Base-by-base conservation (phyloP, 1,140 invertebrate genomes). In the Drosophila arizonae region DNA sequence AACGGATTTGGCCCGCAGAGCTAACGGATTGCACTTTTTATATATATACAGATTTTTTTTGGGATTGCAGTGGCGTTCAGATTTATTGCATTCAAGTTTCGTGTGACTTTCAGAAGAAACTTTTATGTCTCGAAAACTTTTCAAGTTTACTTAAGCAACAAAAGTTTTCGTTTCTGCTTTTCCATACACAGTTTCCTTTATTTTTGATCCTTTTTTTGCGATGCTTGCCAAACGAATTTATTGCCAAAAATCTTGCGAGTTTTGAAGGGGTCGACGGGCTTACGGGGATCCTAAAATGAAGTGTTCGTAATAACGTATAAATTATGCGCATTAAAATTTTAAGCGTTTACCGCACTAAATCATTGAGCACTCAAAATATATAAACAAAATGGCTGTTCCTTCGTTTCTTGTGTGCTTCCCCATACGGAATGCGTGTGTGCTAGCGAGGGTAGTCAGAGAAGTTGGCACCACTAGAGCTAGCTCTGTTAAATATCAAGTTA, bases 91-190 rank as follows among this genome's bases (percentile, higher is more conserved):
- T 74, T 90, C 76, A 81, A 81, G 79, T 86, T 79, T 90, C 78
- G 81, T 87, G 82, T 87, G 86, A 90, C 84, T 88, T 88, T 88
- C 84, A 88, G 66, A 88, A 88, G 69, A 88, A 88, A 88, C 79
- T 88, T 88, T 88, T 88, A 77, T 90, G 86, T 90, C 86, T 86
- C 77, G 81, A 60, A 90, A 90, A 90, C 81, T 90, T 90, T 90
- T 90, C 86, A 90, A 90, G 86, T 90, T 90, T 90, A 87, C 86
- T 90, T 90, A 81, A 86, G 86, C 76, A 90, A 85, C 81, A 90
- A 90, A 90, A 90, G 79, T 90, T 90, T 86, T 76, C 55, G 62
- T 57, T 72, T 77, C 43, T 81, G 17, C 15, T 72, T 73, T 45
- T 26, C 69, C 21, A 21, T 50, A 50, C 9, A 50, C 21, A 50